Conservation (phyloP, 2,888 invertebrate species). For the Campoplex capitator region DNA sequence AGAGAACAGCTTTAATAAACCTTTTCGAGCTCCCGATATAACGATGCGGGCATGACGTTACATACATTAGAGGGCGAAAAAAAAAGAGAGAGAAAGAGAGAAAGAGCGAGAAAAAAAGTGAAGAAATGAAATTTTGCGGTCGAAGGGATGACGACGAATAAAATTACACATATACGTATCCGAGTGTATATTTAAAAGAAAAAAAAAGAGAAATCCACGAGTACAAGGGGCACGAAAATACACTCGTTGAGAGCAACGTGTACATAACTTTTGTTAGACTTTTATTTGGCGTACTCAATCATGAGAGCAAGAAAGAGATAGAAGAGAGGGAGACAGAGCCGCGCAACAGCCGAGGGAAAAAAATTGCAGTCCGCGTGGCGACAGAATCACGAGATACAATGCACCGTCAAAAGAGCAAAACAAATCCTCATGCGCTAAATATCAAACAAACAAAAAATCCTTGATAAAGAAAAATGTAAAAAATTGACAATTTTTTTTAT, state of each 20-base stretch:
- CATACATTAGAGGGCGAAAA: slow-evolving; percentile 69
- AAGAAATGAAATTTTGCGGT: slow-evolving; percentile 51
- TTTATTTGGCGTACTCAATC: slow-evolving; percentile 52
- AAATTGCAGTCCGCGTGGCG: slow-evolving; percentile 30
- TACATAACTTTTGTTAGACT: slow-evolving; percentile 30
- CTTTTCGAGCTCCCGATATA: slow-evolving; percentile 58
- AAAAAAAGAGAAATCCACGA: slow-evolving; percentile 9
- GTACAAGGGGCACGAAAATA: slow-evolving; percentile 19
- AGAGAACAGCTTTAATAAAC: slow-evolving; percentile 56
- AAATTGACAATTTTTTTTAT: neutral
- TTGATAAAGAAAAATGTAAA: neutral
- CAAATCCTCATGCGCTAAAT: neutral
- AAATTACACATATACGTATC: neutral
- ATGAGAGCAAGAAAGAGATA: neutral
- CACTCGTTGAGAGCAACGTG: neutral
- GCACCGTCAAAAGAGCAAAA: neutral
- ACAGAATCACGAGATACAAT: slow-evolving; percentile 24
- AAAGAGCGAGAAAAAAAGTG: slow-evolving; percentile 22
- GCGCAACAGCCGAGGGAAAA: slow-evolving; percentile 1
- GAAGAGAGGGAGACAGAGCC: neutral
- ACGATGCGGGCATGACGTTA: slow-evolving; percentile 71
- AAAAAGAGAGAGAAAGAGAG: slow-evolving; percentile 23
- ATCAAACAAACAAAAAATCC: neutral
- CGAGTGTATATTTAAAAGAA: slow-evolving; percentile 5
- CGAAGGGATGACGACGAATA: slow-evolving; percentile 46